A percentile compares a stretch with the other conserved stretches of the same genome.
Conservation (phyloP, 2,888 invertebrate species). For the Slavum lentiscoides region DNA sequence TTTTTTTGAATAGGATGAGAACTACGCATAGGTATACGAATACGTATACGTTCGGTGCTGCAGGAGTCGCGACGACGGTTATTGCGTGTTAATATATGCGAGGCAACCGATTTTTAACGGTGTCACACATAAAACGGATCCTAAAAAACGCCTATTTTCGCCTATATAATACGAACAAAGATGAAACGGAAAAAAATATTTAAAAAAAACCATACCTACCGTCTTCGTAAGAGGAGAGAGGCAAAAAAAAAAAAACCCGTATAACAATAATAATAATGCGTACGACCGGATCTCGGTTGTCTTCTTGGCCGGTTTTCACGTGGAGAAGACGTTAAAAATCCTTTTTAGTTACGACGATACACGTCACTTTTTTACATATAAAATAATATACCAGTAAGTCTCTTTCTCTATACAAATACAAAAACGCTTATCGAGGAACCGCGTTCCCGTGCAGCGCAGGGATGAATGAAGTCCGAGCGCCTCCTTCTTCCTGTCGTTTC, state of each 20-base stretch:
- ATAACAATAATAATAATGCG: conserved; percentile 4
- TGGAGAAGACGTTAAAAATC: conserved; percentile 50
- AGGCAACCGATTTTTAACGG: conserved; percentile 42
- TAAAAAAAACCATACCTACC: too few species aligned
- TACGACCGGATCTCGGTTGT: conserved; percentile 46
- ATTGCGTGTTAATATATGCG: neutral
- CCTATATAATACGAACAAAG: conserved; percentile 5
- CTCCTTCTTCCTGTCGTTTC: conserved; percentile 48
- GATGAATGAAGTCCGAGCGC: conserved; percentile 45
- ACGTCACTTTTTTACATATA: conserved; percentile 16
- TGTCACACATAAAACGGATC: conserved; percentile 23
- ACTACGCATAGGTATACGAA: neutral
- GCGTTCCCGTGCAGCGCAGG: neutral
- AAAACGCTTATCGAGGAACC: too few species aligned
- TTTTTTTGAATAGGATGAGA: neutral
- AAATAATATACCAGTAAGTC: conserved; percentile 21
- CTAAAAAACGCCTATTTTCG: conserved; percentile 21
- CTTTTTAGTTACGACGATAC: neutral
- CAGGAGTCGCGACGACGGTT: conserved; percentile 29
- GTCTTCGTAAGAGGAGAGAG: neutral
- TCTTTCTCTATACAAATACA: neutral
- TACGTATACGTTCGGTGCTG: neutral
- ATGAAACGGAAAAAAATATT: neutral
- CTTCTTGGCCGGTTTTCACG: conserved; percentile 39
- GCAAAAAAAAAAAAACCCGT: conserved; percentile 18